phyloP scores from a whole-genome alignment of 2,113 vertebrate genomes.

The Psophia crepitans region DNA sequence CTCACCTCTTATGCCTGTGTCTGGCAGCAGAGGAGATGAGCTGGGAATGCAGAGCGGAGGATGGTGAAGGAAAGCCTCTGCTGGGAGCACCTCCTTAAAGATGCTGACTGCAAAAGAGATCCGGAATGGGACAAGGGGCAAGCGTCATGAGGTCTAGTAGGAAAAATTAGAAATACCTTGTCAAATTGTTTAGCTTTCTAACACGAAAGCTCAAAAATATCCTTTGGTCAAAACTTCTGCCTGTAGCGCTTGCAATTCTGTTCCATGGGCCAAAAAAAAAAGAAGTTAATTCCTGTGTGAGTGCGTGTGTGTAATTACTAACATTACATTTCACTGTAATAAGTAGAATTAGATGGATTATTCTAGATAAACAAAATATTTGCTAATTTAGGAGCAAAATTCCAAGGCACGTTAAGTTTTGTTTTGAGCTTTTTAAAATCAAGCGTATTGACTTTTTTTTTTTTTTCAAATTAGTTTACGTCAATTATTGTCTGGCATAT shows the following conservation, averaged over 20 bases:
- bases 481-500: background rate
- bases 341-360: background rate
- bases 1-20: rapidly evolving
- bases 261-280: rapidly evolving
- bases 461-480: background rate
- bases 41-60: background rate
- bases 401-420: background rate
- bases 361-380: background rate
- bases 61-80: background rate
- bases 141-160: background rate
- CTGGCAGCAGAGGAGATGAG: background rate
- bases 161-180: background rate
- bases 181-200: background rate
- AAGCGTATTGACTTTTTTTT: background rate
- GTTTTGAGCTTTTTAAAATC: background rate
- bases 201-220: background rate
- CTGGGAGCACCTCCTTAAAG: background rate
- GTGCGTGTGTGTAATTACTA: background rate
- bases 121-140: background rate
- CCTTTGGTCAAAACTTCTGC: background rate
- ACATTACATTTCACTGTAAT: background rate
- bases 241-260: background rate
- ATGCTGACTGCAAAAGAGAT: background rate
- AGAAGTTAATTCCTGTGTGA: background rate
- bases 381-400: background rate